Evolutionary conservation across 2,888 invertebrate species (phyloP).

Genomic region (Caenorhabditis sp.): DNA sequence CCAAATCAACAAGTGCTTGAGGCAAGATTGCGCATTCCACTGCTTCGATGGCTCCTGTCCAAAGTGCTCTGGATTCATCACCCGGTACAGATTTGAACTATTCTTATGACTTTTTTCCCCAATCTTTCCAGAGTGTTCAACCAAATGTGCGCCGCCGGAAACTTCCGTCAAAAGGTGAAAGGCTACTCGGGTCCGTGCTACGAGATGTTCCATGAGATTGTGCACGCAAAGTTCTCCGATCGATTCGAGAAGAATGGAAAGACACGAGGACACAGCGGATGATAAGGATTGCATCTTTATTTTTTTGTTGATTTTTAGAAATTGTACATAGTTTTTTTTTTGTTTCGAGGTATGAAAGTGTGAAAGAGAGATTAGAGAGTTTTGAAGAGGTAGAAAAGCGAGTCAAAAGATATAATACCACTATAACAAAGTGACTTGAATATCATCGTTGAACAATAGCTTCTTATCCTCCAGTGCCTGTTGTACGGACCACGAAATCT

Average conservation of each 20-base stretch:
- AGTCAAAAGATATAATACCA: too few species aligned
- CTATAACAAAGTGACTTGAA: conserved; percentile 32
- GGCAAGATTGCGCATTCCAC: conserved; percentile 80
- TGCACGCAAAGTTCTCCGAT: conserved; percentile 75
- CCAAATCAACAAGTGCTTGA: conserved; percentile 78
- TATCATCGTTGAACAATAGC: conserved; percentile 51
- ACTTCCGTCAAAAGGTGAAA: conserved; percentile 74
- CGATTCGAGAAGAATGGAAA: conserved; percentile 68
- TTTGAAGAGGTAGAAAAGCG: conserved; percentile 12
- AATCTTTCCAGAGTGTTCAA: conserved; percentile 74
- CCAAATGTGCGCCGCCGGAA: conserved; percentile 79
- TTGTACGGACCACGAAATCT: conserved; percentile 50
- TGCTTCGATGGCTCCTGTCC: conserved; percentile 81
- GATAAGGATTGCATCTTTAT: not conserved
- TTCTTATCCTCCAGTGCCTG: conserved; percentile 40
- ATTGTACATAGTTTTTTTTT: conserved; percentile 53
- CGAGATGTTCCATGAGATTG: conserved; percentile 80
- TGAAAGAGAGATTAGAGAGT: conserved; percentile 16
- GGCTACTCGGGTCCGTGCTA: conserved; percentile 79
- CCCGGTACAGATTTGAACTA: conserved; percentile 52
- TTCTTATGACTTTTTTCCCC: too few species aligned
- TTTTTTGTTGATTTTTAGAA: conserved; percentile 29
- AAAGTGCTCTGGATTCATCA: conserved; percentile 80
- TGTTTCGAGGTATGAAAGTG: conserved; percentile 1
- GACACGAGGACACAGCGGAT: conserved; percentile 38